phyloP scores from a whole-genome alignment of 2,797 vertebrate genomes.

The Heliangelus exortis region DNA sequence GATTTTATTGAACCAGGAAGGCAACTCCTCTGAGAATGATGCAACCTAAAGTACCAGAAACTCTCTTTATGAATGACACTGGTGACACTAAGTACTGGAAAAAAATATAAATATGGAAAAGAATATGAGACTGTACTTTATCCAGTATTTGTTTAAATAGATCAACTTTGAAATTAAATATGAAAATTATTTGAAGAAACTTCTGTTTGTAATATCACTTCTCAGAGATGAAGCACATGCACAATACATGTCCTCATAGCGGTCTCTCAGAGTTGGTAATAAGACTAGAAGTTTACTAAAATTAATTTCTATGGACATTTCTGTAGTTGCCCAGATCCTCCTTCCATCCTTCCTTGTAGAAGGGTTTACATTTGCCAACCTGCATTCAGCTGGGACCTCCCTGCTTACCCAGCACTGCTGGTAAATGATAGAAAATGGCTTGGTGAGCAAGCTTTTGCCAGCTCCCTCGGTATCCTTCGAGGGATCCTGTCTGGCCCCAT shows the following conservation, averaged over 20 bases:
- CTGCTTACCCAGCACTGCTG: too few relatives aligned
- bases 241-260: rapidly evolving
- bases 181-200: neutral
- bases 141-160: neutral
- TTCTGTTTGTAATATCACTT: neutral
- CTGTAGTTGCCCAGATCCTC: too few relatives aligned
- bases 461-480: too few relatives aligned
- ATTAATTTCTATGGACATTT: neutral
- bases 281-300: neutral
- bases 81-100: neutral
- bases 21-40: neutral
- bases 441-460: too few relatives aligned
- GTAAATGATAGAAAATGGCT: too few relatives aligned
- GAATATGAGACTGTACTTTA: neutral
- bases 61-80: neutral
- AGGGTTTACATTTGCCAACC: too few relatives aligned
- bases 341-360: too few relatives aligned
- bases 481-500: too few relatives aligned
- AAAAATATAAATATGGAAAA: neutral
- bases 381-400: too few relatives aligned
- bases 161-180: neutral
- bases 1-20: neutral
- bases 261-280: neutral
- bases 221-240: neutral
- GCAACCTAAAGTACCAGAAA: rapidly evolving